Conservation (phyloP, 2,113 vertebrate species). For the Saimiri boliviensis region DNA sequence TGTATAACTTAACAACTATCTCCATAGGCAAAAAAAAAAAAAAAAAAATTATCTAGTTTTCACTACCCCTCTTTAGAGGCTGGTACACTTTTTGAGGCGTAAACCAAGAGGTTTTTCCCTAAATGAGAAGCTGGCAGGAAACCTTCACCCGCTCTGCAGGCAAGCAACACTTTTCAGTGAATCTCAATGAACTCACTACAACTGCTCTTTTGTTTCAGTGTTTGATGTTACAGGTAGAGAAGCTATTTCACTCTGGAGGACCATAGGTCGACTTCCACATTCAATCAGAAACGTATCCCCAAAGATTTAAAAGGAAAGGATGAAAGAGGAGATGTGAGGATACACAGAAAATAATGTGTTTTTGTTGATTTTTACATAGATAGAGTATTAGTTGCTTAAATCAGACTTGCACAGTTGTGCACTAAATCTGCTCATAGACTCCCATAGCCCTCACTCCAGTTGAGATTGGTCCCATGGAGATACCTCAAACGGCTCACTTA, state of each 20-base stretch:
- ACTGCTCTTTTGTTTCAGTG: slow-evolving; percentile 47
- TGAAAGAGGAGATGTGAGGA: slow-evolving; percentile 18
- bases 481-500: slow-evolving; percentile 42
- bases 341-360: not conserved
- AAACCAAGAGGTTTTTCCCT: slow-evolving; percentile 66
- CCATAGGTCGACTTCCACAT: not conserved
- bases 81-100: slow-evolving; percentile 27
- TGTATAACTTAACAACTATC: slow-evolving; percentile 62
- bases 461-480: slow-evolving; percentile 55
- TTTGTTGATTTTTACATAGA: slow-evolving; percentile 54
- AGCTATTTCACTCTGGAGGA: slow-evolving; percentile 44
- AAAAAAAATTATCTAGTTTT: slow-evolving; percentile 18
- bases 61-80: slow-evolving; percentile 52
- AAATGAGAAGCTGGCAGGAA: slow-evolving; percentile 56
- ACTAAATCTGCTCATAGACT: not conserved
- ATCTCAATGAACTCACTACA: slow-evolving; percentile 39
- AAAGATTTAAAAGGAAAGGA: slow-evolving; percentile 29
- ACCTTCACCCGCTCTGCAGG: slow-evolving; percentile 49
- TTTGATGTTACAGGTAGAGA: slow-evolving; percentile 33
- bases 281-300: slow-evolving; percentile 27
- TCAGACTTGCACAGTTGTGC: not conserved
- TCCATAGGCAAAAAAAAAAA: slow-evolving; percentile 36
- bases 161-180: not conserved
- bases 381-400: slow-evolving; percentile 13
- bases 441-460: not conserved